Evolutionary conservation across 2,113 vertebrate species (phyloP), one percentile per base, ranked within the genome.

Genomic region (Myxocyprinus asiaticus): DNA sequence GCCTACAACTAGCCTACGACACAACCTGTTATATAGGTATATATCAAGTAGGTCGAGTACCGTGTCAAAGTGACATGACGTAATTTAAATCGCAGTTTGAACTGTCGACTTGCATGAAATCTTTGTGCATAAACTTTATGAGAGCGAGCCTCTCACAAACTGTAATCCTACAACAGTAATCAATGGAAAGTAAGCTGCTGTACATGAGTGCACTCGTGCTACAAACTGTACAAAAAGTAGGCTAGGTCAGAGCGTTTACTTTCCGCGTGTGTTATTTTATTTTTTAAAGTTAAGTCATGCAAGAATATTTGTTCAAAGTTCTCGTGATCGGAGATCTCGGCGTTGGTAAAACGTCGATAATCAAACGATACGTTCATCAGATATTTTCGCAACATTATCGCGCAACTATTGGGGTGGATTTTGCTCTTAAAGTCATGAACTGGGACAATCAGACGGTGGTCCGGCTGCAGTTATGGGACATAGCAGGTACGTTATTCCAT

Each of bases 351-450:
- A 94, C 93, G 5, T 94, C 93, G 53, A 88, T 94, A 67, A 94
- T 94, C 2, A 93, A 93, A 77, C 90, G 93, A 5, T 94, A 93
- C 84, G 92, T 94, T 44, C 91, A 94, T 79, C 91, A 91, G 85
- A 87, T 94, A 5, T 94, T 93, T 88, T 94, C 93, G 15, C 93
- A 94, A 69, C 92, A 93, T 45, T 94, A 94, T 88, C 85, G 92
- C 2, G 92, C 93, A n/a, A 94, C 93, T 43, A 92, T 94, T 59
- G 93, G 93, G 0, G 93, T 94, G 51, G 93, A 94, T 87, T 94
- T 94, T 81, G 91, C 92, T 14, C 88, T 94, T 17, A 94, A 93
- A 79, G 88, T 94, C 48, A 80, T 94, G 6, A 83, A 84, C 68
- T 93, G 92, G 93, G 92, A 94, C 55, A 86, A 88, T 0, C 85